Base-by-base conservation (phyloP, 2,797 vertebrate species). In the Choloepus didactylus region DNA sequence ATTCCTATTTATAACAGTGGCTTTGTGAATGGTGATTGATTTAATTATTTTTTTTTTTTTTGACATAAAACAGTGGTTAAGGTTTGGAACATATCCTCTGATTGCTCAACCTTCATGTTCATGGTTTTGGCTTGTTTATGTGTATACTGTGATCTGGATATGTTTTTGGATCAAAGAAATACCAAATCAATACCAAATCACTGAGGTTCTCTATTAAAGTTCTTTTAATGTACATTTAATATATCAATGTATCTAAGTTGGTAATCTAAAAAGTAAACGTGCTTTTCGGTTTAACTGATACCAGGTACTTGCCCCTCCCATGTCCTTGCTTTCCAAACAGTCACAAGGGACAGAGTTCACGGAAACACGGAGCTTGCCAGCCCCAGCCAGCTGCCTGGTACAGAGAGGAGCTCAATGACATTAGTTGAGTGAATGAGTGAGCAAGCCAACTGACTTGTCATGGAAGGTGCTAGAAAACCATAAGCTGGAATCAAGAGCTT, bases 21-120 rank as follows among this genome's bases (percentile, higher is more conserved):
- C 29, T 93, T 80, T 72, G 25, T 38, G 54, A 72, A 35, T 64
- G n/a, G 21, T 73, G 35, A 75, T 66, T 94, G 73, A 77, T 35
- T 54, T 38, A 25, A 66, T 80, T 44, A 85, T 73, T 89, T 77
- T 84, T 75, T n/a, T n/a, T 89, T 92, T 87, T 93, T 93, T 62
- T 73, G 35, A 59, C 49, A 67, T 83, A n/a, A 41, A 75, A 94
- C 75, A 31, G 15, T 80, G 12, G 14, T 67, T 87, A 82, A 95
- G 59, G 14, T 54, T 80, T 92, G 14, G 38, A 60, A 44, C 6
- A 21, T 56, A 82, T 76, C 9, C 21, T 90, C 29, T 9, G 25
- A 46, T 66, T 72, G 25, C n/a, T 89, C 35, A 75, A n/a, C 9
- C 72, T 80, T 93, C 62, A 35, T 51, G 82, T 46, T 35, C 10